phyloP scores from a whole-genome alignment of 1,140 invertebrate genomes.

The Drosophila pseudoobscura region DNA sequence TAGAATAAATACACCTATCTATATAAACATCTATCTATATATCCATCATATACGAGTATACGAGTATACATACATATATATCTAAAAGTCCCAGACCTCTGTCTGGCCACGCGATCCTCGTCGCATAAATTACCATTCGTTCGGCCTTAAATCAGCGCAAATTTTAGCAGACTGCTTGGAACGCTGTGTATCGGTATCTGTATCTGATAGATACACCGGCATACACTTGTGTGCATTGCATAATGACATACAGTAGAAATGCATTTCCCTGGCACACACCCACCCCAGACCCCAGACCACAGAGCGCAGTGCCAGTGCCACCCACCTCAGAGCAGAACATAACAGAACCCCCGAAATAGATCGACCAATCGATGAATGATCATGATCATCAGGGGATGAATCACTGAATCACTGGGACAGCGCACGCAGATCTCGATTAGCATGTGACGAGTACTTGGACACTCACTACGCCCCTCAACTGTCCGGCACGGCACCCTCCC shows the following conservation, averaged over 20 bases:
- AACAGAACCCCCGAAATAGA: conserved; percentile 17
- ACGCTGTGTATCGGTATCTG: conserved; percentile 6
- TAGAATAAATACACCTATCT: conserved; percentile 46
- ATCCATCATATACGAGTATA: conserved; percentile 26
- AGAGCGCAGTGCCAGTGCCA: conserved; percentile 5
- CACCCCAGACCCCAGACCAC: too few species aligned
- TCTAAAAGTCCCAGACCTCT: conserved; percentile 30
- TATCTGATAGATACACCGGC: not conserved
- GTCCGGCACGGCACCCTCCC: not conserved
- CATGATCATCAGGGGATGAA: conserved; percentile 44
- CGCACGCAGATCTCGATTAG: conserved; percentile 69
- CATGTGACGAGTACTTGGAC: conserved; percentile 61
- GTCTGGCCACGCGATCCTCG: conserved; percentile 65
- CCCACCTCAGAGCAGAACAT: conserved; percentile 9
- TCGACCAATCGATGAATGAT: conserved; percentile 38
- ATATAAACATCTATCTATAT: conserved; percentile 9
- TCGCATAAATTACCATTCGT: conserved; percentile 72
- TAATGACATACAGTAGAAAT: conserved; percentile 16
- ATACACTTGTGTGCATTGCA: conserved; percentile 35
- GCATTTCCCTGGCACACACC: too few species aligned
- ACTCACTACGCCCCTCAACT: not conserved
- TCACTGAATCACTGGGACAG: conserved; percentile 36
- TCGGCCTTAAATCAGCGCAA: conserved; percentile 67
- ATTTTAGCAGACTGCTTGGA: conserved; percentile 47
- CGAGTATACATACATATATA: conserved; percentile 20